phyloP scores from a whole-genome alignment of 2,888 invertebrate species.

The Nemoura dubitans region DNA sequence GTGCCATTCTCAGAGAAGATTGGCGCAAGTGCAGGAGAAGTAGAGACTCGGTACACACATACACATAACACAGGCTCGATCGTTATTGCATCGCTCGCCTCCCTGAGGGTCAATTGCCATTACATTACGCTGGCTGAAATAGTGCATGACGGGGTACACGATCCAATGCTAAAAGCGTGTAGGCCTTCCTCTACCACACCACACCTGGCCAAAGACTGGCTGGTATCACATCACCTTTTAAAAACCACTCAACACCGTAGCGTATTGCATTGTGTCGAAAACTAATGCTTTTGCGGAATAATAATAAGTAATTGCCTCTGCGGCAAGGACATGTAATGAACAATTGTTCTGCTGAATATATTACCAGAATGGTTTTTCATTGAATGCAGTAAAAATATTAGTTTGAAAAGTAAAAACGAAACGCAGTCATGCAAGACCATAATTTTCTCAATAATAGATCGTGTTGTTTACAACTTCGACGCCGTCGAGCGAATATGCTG shows the following conservation, averaged over 20 bases:
- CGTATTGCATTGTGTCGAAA: neutral
- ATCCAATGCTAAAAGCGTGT: constrained; percentile 13
- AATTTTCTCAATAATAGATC: neutral
- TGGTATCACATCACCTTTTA: neutral
- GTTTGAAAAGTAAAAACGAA: neutral
- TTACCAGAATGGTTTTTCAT: neutral
- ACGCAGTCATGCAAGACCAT: neutral
- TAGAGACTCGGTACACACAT: neutral
- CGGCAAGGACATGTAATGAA: neutral
- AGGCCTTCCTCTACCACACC: constrained; percentile 4
- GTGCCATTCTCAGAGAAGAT: too few relatives aligned
- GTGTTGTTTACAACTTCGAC: neutral
- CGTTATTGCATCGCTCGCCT: neutral
- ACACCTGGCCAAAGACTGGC: neutral
- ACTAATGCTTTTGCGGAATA: neutral
- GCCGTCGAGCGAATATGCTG: neutral
- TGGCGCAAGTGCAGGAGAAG: too few relatives aligned
- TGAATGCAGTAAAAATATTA: neutral
- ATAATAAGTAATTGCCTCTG: neutral
- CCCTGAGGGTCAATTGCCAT: neutral
- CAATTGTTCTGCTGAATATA: neutral
- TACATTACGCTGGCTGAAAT: neutral
- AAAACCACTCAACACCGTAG: neutral
- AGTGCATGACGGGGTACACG: constrained; percentile 7
- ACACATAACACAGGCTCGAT: neutral